Base-by-base conservation (phyloP, 1,140 invertebrate species). In the Adoxophyes honmai region DNA sequence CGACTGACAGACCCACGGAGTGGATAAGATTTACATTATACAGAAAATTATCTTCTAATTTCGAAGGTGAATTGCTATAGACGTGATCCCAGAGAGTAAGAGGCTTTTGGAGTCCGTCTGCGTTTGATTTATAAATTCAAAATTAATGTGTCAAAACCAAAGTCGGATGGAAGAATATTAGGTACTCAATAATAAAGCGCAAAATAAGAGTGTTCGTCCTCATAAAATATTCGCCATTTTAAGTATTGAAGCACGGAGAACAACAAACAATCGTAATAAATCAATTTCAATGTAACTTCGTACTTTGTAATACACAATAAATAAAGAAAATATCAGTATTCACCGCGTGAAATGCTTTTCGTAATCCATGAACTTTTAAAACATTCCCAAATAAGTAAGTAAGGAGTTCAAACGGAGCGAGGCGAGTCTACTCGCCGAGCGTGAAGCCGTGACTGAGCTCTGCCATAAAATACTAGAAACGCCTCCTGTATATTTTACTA, bases 351-450 rank as follows among this genome's bases (percentile, higher is more conserved):
- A 66, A 68, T 60, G 51, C 63, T 62, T 73, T 73, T 60, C 57
- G 64, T 74, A 75, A 72, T 74, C 69, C 60, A 44, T 56, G 55
- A 80, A 80, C 70, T 80, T 77, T 74, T 73, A 70, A 75, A 80
- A 73, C 69, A 73, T 74, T 71, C 61, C 66, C 62, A 71, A 75
- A 75, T 80, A 75, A 73, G 66, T 75, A 75, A 73, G 66, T 73
- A 77, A 72, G 60, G 70, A 69, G 66, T 73, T 75, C 68, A 72
- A 75, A 75, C 69, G 74, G 68, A 80, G 73, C 69, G 71, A 42
- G 72, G 68, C 73, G 72, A 70, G 52, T 75, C 72, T 70, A 77
- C 73, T 73, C 58, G 55, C 63, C 58, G 62, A 75, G 73, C 73
- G 71, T 73, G 70, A 76, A 74, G 64, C 75, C 65, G 73, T 78